phyloP scores from a whole-genome alignment of 2,888 invertebrate species.

The Polylopha cassiicola region DNA sequence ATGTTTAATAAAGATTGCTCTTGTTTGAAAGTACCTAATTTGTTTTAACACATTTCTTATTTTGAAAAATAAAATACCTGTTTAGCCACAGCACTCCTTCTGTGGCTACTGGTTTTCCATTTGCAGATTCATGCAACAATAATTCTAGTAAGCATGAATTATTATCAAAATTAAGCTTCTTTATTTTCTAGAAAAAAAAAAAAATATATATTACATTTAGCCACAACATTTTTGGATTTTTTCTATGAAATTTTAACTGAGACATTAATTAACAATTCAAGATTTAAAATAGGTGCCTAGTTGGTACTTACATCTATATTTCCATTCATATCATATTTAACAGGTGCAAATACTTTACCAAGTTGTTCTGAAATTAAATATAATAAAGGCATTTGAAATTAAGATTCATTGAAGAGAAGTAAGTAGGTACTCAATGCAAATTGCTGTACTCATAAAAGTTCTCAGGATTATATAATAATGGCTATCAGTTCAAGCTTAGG shows the following conservation, averaged over 20 bases:
- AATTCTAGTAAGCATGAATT: slow-evolving; percentile 81
- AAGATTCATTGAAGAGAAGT: neutral
- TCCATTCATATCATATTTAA: slow-evolving; percentile 86
- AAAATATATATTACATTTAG: slow-evolving; percentile 3
- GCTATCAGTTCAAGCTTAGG: too few relatives aligned
- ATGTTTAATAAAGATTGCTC: too few relatives aligned
- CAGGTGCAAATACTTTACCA: slow-evolving; percentile 84
- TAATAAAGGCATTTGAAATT: slow-evolving; percentile 13
- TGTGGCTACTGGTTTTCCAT: slow-evolving; percentile 69
- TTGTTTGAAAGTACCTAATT: too few relatives aligned
- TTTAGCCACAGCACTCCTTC: slow-evolving; percentile 86
- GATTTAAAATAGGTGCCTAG: neutral
- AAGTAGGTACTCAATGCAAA: too few relatives aligned
- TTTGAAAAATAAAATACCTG: slow-evolving; percentile 64
- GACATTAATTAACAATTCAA: slow-evolving; percentile 7
- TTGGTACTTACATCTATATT: slow-evolving; percentile 81
- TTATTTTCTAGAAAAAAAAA: slow-evolving; percentile 77
- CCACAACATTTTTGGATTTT: too few relatives aligned
- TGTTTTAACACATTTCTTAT: too few relatives aligned
- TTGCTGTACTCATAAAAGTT: too few relatives aligned
- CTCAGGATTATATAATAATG: too few relatives aligned
- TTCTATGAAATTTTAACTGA: neutral
- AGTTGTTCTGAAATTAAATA: slow-evolving; percentile 79
- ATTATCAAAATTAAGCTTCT: slow-evolving; percentile 72
- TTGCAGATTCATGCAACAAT: slow-evolving; percentile 78